phyloP scores from a whole-genome alignment of 2,888 invertebrate species.

The Apoda limacodes region DNA sequence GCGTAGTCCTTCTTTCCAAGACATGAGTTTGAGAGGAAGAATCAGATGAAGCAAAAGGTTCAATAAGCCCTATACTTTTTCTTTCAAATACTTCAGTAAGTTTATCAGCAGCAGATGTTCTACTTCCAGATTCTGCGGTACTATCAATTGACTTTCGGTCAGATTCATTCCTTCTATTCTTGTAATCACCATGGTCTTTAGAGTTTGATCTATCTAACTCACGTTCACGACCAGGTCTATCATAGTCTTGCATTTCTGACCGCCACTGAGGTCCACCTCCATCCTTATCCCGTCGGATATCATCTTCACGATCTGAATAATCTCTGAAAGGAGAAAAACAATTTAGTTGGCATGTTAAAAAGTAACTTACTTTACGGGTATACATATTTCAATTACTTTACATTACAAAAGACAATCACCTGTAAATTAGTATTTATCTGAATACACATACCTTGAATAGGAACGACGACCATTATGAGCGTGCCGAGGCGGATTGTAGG shows the following conservation, averaged over 20 bases:
- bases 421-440: not conserved
- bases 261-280: slow-evolving; percentile 57
- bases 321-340: slow-evolving; percentile 39
- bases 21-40: slow-evolving; percentile 36
- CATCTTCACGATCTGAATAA: slow-evolving; percentile 61
- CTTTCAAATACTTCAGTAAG: slow-evolving; percentile 62
- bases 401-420: slow-evolving; percentile 2
- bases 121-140: slow-evolving; percentile 38
- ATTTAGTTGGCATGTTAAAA: slow-evolving; percentile 3
- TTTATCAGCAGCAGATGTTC: slow-evolving; percentile 59
- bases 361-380: slow-evolving; percentile 1
- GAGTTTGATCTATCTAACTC: slow-evolving; percentile 60
- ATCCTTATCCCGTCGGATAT: slow-evolving; percentile 56
- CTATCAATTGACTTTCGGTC: slow-evolving; percentile 51
- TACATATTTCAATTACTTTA: slow-evolving; percentile 1
- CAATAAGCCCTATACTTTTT: slow-evolving; percentile 50
- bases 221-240: slow-evolving; percentile 40
- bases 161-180: slow-evolving; percentile 60
- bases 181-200: slow-evolving; percentile 63
- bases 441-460: slow-evolving; percentile 43
- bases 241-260: slow-evolving; percentile 64
- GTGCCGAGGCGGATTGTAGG: slow-evolving; percentile 53
- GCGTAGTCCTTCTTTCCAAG: slow-evolving; percentile 62
- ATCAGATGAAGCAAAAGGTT: slow-evolving; percentile 35
- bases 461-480: slow-evolving; percentile 50